Percentiles rank a stretch among this genome's conserved stretches.
These are phyloP conservation scores for Helicoverpa armigera DNA, from an alignment of 1,140 invertebrate genomes.

Conservation along the genomic window DNA sequence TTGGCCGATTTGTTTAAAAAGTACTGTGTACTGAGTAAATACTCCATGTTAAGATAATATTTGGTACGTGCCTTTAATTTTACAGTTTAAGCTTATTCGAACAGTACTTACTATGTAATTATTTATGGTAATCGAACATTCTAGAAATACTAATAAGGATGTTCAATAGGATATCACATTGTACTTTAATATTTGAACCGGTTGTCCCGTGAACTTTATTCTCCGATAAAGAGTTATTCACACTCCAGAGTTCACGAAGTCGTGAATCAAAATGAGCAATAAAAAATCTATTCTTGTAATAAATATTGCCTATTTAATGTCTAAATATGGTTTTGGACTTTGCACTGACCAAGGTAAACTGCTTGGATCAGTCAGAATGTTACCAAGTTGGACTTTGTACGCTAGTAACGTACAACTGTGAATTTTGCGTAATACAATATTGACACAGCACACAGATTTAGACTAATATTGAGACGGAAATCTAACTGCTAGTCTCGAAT, in stretches of 20 bases:
- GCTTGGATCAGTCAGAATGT: background rate
- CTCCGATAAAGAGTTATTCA: no score
- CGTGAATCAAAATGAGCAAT: background rate
- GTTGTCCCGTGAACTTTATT: background rate
- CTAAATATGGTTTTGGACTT: slow-evolving; percentile 19
- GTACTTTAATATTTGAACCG: background rate
- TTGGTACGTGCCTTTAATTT: no score
- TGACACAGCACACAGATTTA: background rate
- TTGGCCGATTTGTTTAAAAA: no score
- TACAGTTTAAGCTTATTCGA: no score
- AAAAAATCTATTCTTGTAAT: background rate
- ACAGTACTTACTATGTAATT: no score
- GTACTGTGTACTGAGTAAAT: no score
- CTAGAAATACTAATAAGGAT: background rate
- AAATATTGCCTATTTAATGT: background rate
- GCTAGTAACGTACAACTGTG: background rate
- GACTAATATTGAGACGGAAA: slow-evolving; percentile 26
- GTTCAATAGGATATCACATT: background rate
- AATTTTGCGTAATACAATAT: background rate
- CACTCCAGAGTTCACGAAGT: no score
- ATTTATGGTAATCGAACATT: no score
- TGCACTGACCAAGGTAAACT: background rate
- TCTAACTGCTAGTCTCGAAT: slow-evolving; percentile 1
- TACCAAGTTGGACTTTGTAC: slow-evolving; percentile 13
- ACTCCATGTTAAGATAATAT: no score